Base-by-base conservation (phyloP, 2,888 invertebrate species). In the Baccha elongata region DNA sequence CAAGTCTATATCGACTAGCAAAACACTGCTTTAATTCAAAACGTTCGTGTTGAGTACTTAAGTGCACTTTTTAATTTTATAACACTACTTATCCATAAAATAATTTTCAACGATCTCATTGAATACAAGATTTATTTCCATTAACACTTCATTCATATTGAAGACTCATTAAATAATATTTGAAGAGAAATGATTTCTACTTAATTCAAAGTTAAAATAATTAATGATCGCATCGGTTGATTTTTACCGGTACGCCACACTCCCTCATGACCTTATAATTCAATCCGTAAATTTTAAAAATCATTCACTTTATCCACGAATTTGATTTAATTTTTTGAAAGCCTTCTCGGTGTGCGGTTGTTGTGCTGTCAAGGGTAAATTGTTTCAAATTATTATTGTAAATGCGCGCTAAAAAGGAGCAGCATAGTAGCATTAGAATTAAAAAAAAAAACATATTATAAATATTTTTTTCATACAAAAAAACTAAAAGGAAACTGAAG, bases 401-500 rank as follows among this genome's bases (percentile, higher is more conserved):
- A 37, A 21, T 53, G 35, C 8, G 21, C 53, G 15, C 35, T 35
- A 7, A 37, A 21, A 37, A 55, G 11, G 5, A 40, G 23, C 23
- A 26, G 13, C 40, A 40, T 21, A 37, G 13, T 13, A 8, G 53
- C 37, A 48, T n/a, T n/a, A 21, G 8, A 35, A 53, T 21, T 5
- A 53, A 2, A 19, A 17, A 46, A 46, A 46, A 11, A 46, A 19
- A 19, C 11, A 19, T 0, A 46, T 8, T 6, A n/a, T 17, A 23
- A 32, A 3, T 19, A 50, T 10, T 3, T 10, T 11, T 3, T 19
- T 2, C 3, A n/a, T 4, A 50, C 15, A 13, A 10, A 10, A 40
- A 11, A 7, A 40, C 13, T 3, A 29, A 58, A 44, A 48, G 62
- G 13, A 69, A 76, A 69, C 40, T 32, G 29, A 50, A 40, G 52